Base-by-base conservation (phyloP, 1,140 invertebrate species). In the Chironomus striatipennis region DNA sequence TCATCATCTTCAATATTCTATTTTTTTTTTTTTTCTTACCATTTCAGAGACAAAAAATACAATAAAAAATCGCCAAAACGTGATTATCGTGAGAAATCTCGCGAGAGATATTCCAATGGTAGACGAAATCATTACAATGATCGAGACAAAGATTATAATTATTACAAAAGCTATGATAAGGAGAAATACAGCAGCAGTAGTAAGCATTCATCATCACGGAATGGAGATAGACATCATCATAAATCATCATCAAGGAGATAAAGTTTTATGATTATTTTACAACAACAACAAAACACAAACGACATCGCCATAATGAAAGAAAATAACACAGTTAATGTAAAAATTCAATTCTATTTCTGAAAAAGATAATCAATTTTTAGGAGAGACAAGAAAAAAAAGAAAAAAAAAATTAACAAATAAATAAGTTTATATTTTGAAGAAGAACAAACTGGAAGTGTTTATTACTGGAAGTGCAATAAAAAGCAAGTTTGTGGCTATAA, bases 41-140 rank as follows among this genome's bases (percentile, higher is more conserved):
- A 18, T 70, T 70, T 8, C 20, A 70, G 65, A 70, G 65, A 70
- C 65, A 70, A 70, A 12, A 70, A 70, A 17, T 70, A 70, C 65
- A 70, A 17, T 20, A 70, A 70, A 17, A 70, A 70, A 70, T 70
- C 65, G 18, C 65, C 65, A 70, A 70, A 70, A 70, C 65, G 65
- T 18, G 65, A 70, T 18, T 70, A 70, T 21, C 65, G 65, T 20
- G 65, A 70, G 8, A 70, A 70, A 12, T 70, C 65, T 6, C 65
- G 65, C 9, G 65, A 70, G 6, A 18, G 18, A 8, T 70, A 70
- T 21, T 70, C 65, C 0, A 70, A 70, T 20, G 65, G 65, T 1
- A 70, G 65, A 20, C 65, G 65, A 20, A 70, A 17, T 21, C 20
- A 70, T 70, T 20, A 18, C 9, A 20, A 6, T 21, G 65, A 70